Conservation (phyloP, 2,797 vertebrate genomes). For the Notolabrus celidotus region DNA sequence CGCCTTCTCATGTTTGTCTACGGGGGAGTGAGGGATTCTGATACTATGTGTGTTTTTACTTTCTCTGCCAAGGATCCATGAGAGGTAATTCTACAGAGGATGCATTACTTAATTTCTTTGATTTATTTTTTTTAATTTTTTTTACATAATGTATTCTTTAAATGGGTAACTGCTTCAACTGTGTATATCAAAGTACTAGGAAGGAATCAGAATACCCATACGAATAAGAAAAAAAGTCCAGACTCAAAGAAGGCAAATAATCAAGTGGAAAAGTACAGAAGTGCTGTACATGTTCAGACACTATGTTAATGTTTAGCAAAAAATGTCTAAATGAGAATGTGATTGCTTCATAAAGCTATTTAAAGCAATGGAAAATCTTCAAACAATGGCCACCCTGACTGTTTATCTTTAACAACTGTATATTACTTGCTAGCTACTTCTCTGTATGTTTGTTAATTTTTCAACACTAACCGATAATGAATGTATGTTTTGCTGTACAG, state of each 20-base stretch:
- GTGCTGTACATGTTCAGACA: conserved; percentile 48
- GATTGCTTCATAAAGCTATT: conserved; percentile 60
- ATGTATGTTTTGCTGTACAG: conserved; percentile 89
- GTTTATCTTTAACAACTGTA: conserved; percentile 80
- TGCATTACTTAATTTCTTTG: conserved; percentile 53
- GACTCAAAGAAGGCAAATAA: conserved; percentile 48
- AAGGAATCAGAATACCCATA: conserved; percentile 53
- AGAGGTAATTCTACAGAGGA: conserved; percentile 58
- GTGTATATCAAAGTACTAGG: conserved; percentile 62
- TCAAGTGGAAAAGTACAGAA: conserved; percentile 55
- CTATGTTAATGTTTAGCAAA: conserved; percentile 65
- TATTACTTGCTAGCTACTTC: conserved; percentile 80
- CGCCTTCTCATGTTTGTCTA: conserved; percentile 76
- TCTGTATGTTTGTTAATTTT: conserved; percentile 78
- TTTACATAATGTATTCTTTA: conserved; percentile 40
- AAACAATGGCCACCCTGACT: conserved; percentile 76
- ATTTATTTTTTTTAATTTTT: conserved; percentile 21
- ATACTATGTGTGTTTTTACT: conserved; percentile 65
- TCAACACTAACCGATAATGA: conserved; percentile 88
- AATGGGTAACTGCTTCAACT: conserved; percentile 67
- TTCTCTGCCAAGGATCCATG: conserved; percentile 79
- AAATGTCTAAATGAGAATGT: conserved; percentile 59
- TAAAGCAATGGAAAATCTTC: conserved; percentile 63
- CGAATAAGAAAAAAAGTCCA: conserved; percentile 21
- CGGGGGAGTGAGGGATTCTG: conserved; percentile 55